phyloP scores from a whole-genome alignment of 1,140 invertebrate species.

The fruit fly (Drosophila melanogaster) region Release_6_plus_ISO1_MT NT_037436.4:3429001-3429500 shows the following conservation, averaged over 20 bases:
- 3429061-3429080: slow-evolving; percentile 98
- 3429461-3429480: slow-evolving; percentile 64
- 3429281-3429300: slow-evolving; percentile 68
- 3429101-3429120: not conserved
- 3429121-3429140: not conserved
- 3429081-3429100: slow-evolving; percentile 90
- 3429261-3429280: slow-evolving; percentile 48
- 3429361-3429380: slow-evolving; percentile 42
- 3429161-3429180: not conserved
- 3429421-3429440: not conserved
- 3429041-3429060: slow-evolving; percentile 99
- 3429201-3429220: slow-evolving; percentile 35
- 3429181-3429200: not conserved
- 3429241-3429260: slow-evolving; percentile 57
- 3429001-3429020: slow-evolving; percentile 99
- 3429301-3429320: slow-evolving; percentile 20
- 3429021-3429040: slow-evolving; percentile 97
- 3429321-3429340: slow-evolving; percentile 19
- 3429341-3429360: slow-evolving; percentile 55
- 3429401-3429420: too few species aligned
- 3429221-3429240: slow-evolving; percentile 45
- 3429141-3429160: not conserved
- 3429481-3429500: slow-evolving; percentile 49
- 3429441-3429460: slow-evolving; percentile 48
- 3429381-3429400: not conserved